Conservation (phyloP, 2,797 vertebrate genomes). For the Dendrocincla tyrannina region DNA sequence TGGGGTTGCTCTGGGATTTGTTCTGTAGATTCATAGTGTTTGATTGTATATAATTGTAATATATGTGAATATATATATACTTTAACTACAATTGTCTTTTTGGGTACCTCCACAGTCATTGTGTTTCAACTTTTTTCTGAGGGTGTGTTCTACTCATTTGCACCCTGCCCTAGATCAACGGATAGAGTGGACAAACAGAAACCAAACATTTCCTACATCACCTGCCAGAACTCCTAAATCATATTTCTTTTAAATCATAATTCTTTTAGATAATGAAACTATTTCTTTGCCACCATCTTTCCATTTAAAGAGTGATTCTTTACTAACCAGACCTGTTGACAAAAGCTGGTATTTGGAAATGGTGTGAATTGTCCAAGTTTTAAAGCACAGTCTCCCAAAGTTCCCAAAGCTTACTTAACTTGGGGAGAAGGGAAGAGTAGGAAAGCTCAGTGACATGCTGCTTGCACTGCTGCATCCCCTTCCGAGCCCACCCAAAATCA, state of each 20-base stretch:
- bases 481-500: not conserved
- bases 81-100: no score
- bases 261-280: not conserved
- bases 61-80: no score
- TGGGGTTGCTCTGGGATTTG: no score
- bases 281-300: not conserved
- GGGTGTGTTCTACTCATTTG: not conserved
- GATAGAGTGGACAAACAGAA: not conserved
- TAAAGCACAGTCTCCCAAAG: not conserved
- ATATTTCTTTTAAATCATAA: not conserved
- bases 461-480: not conserved
- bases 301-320: not conserved
- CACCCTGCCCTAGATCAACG: not conserved
- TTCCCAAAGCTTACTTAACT: not conserved
- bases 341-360: not conserved
- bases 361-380: not conserved
- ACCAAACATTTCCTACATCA: not conserved
- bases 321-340: not conserved
- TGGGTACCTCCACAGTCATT: not conserved
- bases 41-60: no score
- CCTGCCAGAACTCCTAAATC: not conserved
- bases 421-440: not conserved
- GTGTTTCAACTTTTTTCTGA: not conserved
- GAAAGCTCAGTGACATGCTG: not conserved
- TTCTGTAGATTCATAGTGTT: no score